Conservation (phyloP, 1,140 invertebrate genomes). For the Aricia agestis region DNA sequence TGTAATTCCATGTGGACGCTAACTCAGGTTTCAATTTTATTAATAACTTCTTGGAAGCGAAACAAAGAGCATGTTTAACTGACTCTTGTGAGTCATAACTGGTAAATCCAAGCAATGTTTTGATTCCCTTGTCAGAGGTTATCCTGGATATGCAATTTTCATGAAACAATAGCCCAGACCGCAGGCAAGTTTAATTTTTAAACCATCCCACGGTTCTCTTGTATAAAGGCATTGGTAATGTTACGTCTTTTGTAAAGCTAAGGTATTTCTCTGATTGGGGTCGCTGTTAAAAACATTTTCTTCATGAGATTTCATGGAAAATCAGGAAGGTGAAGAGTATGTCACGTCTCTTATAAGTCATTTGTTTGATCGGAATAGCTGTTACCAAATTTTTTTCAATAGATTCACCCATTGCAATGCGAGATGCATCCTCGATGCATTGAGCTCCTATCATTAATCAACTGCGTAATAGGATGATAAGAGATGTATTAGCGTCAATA, state of each 20-base stretch:
- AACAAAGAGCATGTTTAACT: neutral
- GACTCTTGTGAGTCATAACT: neutral
- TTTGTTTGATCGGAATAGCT: neutral
- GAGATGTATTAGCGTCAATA: neutral
- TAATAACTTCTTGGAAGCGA: conserved; percentile 6
- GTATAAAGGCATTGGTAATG: too few species aligned
- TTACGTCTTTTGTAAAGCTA: too few species aligned
- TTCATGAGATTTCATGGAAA: too few species aligned
- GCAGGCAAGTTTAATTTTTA: too few species aligned
- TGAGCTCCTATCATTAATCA: neutral
- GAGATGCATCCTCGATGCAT: neutral
- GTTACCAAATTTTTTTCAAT: neutral
- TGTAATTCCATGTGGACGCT: neutral
- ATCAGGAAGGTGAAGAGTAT: too few species aligned
- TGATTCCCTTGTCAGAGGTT: neutral
- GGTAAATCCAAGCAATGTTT: neutral
- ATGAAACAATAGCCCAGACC: neutral
- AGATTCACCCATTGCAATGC: neutral
- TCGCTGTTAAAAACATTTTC: too few species aligned
- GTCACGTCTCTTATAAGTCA: too few species aligned
- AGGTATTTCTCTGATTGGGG: too few species aligned
- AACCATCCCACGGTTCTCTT: too few species aligned
- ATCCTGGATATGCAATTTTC: neutral
- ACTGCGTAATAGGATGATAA: neutral
- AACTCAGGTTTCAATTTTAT: neutral